Percentiles rank a stretch among this genome's conserved stretches.
Conservation (phyloP, 2,113 vertebrate species). For the Psilopogon haemacephalus region DNA sequence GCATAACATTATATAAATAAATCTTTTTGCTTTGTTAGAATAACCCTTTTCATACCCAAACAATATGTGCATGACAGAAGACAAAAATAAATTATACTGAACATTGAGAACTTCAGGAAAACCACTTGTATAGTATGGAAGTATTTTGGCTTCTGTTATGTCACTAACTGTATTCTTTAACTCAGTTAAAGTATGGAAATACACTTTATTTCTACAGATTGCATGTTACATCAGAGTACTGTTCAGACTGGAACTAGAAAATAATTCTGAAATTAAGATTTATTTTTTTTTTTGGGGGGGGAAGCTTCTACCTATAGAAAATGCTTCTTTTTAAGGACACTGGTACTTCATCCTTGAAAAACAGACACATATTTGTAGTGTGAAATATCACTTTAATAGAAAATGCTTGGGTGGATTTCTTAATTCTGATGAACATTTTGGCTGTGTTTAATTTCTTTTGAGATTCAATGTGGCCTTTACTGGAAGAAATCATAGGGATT, state of each 20-base stretch:
- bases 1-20: not conserved
- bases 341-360: not conserved
- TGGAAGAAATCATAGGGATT: slow-evolving; percentile 2
- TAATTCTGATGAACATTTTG: not conserved
- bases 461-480: not conserved
- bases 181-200: not conserved
- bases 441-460: not conserved
- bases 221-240: not conserved
- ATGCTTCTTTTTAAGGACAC: not conserved
- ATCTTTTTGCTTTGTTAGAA: not conserved
- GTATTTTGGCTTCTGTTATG: not conserved
- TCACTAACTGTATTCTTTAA: not conserved
- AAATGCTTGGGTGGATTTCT: not conserved
- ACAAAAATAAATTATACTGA: not conserved
- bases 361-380: not conserved
- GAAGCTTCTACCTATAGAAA: not conserved
- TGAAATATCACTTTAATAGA: not conserved
- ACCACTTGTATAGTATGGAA: not conserved
- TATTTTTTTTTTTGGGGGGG: not conserved
- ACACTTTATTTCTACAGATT: not conserved
- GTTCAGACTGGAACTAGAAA: not conserved
- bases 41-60: not conserved
- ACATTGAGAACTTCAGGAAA: not conserved
- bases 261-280: not conserved
- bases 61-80: not conserved